Evolutionary conservation across 2,113 vertebrate species (phyloP), one percentile per base, ranked within the genome.

Genomic region (Cinclus cinclus): DNA sequence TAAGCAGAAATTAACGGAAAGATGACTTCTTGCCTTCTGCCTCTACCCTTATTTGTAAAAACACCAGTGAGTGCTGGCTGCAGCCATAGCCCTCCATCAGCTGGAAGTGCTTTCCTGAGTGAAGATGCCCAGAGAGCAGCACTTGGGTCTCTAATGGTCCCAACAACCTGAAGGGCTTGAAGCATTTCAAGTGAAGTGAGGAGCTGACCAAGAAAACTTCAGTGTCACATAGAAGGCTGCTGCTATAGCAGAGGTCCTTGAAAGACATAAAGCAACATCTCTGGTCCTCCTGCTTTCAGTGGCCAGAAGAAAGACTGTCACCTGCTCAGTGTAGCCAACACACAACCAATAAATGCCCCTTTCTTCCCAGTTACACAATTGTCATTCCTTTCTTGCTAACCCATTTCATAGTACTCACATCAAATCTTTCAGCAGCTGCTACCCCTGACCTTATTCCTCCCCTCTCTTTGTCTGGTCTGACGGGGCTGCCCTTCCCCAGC

Each of bases 401-500:
- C n/a, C 46, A 53, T 94, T 97, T 95, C 89, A 97, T 62, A 97
- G 91, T 52, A 87, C 41, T 91, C 90, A 89, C 27, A 15, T 86
- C 88, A 95, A 95, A 95, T 55, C 94, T 95, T 87, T 83, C 44
- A 7, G 91, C 87, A 93, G 84, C 90, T 94, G 95, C 90, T 62
- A 42, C 55, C 70, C 35, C 77, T 9, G 2, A 55, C 90, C 39
- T 80, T 92, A 83, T 92, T 90, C 68, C 81, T 93, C 47, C 55
- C 35, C 18, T 42, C 33, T 46, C 90, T 97, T 95, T 96, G 92
- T 96, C 71, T 4, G 1, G 46, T 74, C 42, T 3, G 2, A 24
- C 4, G 13, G 65, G 44, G 39, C 37, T 70, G 56, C 52, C 44
- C 69, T 82, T 95, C 80, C 65, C 37, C 52, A 90, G 65, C 96